Percentiles rank a stretch among this genome's conserved stretches.
Conservation (phyloP, 1,140 invertebrate genomes). For the Achroia grisella region DNA sequence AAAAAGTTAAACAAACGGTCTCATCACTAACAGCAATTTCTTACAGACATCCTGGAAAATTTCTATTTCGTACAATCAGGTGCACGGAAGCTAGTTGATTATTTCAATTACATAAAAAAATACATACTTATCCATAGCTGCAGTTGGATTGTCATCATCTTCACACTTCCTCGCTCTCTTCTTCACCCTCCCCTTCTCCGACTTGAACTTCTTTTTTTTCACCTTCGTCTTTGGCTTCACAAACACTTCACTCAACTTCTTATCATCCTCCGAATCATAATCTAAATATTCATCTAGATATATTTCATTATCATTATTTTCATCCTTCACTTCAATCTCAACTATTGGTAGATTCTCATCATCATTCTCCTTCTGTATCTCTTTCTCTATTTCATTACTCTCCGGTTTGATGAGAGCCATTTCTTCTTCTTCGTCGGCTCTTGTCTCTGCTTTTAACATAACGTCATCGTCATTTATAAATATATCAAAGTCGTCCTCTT, state of each 20-base stretch:
- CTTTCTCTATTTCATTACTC: constrained; percentile 5
- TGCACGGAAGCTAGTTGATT: too few species aligned
- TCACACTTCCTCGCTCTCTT: constrained; percentile 27
- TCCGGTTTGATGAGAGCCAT: background rate
- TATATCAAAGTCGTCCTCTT: constrained; percentile 20
- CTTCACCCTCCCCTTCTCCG: constrained; percentile 22
- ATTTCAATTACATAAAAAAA: too few species aligned
- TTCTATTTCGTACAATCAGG: too few species aligned
- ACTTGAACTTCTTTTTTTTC: constrained; percentile 25
- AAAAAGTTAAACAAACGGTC: too few species aligned
- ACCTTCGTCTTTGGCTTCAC: constrained; percentile 23
- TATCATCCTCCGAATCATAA: constrained; percentile 45
- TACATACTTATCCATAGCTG: constrained; percentile 45
- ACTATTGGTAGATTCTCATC: constrained; percentile 6
- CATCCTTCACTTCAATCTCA: constrained; percentile 35
- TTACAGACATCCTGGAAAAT: too few species aligned
- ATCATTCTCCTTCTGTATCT: constrained; percentile 8
- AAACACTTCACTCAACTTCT: constrained; percentile 43
- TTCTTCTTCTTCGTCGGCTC: constrained; percentile 6
- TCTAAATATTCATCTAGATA: constrained; percentile 35
- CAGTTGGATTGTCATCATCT: constrained; percentile 28
- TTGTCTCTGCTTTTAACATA: constrained; percentile 3
- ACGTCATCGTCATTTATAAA: constrained; percentile 7
- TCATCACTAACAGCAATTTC: too few species aligned
- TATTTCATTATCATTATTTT: constrained; percentile 32